A percentile compares a stretch with the other conserved stretches of the same genome.
Conservation (phyloP, 2,113 vertebrate species). For the Rana temporaria region DNA sequence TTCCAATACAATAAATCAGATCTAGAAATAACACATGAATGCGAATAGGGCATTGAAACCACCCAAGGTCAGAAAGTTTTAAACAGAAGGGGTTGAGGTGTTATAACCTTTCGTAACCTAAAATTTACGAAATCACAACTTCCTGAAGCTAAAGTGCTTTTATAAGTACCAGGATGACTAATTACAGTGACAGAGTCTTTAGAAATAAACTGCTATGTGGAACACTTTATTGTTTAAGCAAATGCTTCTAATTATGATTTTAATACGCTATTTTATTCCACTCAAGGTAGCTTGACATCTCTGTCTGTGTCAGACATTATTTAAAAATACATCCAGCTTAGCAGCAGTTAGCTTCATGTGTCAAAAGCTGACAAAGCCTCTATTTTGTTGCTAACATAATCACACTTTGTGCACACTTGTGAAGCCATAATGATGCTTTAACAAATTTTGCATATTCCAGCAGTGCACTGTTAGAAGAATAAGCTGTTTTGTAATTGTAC, state of each 20-base stretch:
- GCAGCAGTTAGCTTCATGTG: conserved; percentile 57
- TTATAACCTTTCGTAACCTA: neutral
- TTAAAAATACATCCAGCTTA: conserved; percentile 65
- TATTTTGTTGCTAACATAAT: conserved; percentile 62
- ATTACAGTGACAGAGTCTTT: conserved; percentile 49
- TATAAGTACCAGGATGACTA: conserved; percentile 38
- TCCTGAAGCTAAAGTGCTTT: neutral
- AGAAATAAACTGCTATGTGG: conserved; percentile 41
- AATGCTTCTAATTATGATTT: conserved; percentile 56
- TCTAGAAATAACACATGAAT: no score
- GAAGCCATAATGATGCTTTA: conserved; percentile 64
- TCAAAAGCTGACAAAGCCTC: conserved; percentile 62
- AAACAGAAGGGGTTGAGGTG: neutral
- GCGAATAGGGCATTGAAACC: no score
- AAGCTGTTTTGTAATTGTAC: conserved; percentile 19
- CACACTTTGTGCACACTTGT: conserved; percentile 59
- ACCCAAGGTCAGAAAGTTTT: neutral
- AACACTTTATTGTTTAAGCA: conserved; percentile 56
- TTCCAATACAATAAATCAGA: no score
- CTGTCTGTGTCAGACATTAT: conserved; percentile 60
- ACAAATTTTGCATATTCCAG: conserved; percentile 58
- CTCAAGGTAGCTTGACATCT: conserved; percentile 37
- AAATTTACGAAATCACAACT: conserved; percentile 20
- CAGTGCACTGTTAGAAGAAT: conserved; percentile 6
- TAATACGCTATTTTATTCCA: conserved; percentile 53